These are phyloP conservation scores for Hirudinaria manillensis DNA, from an alignment of 2,888 invertebrate species.

Conservation along the genomic window DNA sequence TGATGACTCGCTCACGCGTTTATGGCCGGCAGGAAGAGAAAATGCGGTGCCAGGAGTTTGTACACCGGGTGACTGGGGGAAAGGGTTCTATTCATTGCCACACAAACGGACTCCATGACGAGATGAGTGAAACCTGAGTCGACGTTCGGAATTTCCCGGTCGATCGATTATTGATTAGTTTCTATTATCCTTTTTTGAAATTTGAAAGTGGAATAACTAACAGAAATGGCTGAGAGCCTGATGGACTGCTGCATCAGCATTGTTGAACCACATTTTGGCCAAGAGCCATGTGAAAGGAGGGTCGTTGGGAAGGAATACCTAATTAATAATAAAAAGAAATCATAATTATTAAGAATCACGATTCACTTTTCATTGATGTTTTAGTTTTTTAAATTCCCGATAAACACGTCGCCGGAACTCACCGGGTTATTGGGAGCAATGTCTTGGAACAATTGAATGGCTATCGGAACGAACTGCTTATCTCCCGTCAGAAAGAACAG, in stretches of 20 bases:
- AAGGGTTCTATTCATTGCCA: constrained; percentile 55
- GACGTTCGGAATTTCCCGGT: neutral
- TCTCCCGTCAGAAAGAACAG: constrained; percentile 54
- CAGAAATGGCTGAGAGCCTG: constrained; percentile 52
- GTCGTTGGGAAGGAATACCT: constrained; percentile 55
- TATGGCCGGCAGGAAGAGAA: constrained; percentile 56
- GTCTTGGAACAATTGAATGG: constrained; percentile 56
- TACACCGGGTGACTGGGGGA: constrained; percentile 56
- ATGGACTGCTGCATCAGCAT: constrained; percentile 52
- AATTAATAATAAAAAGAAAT: constrained; percentile 30
- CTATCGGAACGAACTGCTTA: constrained; percentile 53
- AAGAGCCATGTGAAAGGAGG: constrained; percentile 52
- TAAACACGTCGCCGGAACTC: constrained; percentile 32
- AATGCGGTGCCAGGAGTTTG: constrained; percentile 56
- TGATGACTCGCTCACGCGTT: constrained; percentile 51
- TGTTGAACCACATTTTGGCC: constrained; percentile 55
- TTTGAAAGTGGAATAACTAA: constrained; percentile 33
- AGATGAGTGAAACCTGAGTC: constrained; percentile 54
- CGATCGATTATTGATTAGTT: neutral
- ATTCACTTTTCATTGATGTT: neutral
- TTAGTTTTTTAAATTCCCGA: neutral
- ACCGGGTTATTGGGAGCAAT: constrained; percentile 55
- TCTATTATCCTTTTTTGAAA: neutral
- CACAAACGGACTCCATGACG: constrained; percentile 55
- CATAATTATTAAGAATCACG: neutral